Conservation (phyloP, 2,113 vertebrate species). For the Corapipo altera region DNA sequence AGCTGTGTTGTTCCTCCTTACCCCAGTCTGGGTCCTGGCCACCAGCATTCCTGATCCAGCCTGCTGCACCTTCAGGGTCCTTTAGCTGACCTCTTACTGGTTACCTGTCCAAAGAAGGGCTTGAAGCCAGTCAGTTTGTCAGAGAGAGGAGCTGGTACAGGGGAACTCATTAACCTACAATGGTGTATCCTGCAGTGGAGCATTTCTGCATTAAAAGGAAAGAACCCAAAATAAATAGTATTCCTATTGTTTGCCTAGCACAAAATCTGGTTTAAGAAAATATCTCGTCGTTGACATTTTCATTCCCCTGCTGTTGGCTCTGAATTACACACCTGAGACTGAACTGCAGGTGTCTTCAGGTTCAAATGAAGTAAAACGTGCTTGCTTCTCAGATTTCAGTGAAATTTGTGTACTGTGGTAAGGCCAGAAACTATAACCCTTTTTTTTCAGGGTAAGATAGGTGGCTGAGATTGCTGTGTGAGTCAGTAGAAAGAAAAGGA, state of each 20-base stretch:
- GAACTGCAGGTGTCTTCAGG: conserved; percentile 6
- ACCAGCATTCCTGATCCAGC: not conserved
- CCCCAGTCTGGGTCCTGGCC: not conserved
- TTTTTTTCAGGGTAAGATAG: not conserved
- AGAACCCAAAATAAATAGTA: not conserved
- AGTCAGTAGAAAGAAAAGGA: not conserved
- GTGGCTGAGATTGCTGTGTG: not conserved
- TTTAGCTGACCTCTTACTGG: not conserved
- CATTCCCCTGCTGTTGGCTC: not conserved
- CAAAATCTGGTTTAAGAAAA: not conserved
- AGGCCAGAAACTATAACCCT: not conserved
- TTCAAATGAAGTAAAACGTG: not conserved
- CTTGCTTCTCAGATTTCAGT: conserved; percentile 12
- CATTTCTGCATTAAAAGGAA: not conserved
- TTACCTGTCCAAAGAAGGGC: not conserved
- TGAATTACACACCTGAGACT: not conserved
- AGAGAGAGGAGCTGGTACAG: not conserved
- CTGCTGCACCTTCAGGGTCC: not conserved
- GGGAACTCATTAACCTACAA: not conserved
- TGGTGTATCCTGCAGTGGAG: not conserved
- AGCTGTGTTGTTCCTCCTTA: not conserved
- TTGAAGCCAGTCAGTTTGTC: not conserved
- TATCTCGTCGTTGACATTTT: not conserved
- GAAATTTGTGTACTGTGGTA: not conserved
- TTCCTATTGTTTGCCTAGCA: not conserved